Conservation (phyloP, 2,888 invertebrate species). For the Drosophila setosimentum region DNA sequence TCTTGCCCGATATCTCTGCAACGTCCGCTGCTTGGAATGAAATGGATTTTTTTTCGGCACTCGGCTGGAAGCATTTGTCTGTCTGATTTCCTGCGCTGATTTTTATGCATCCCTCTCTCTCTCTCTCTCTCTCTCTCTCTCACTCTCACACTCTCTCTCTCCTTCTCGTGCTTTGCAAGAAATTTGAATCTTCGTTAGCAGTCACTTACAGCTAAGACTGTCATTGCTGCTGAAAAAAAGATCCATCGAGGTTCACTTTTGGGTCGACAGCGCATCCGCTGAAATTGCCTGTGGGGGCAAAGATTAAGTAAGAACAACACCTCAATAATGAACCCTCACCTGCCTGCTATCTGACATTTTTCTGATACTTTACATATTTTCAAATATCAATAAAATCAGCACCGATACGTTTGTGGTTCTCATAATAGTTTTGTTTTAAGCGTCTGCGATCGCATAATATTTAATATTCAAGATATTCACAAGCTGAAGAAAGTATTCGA, state of each 20-base stretch:
- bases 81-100: conserved; percentile 50
- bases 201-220: background rate
- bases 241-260: conserved; percentile 2
- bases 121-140: background rate
- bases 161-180: conserved; percentile 4
- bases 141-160: background rate
- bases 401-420: background rate
- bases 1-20: conserved; percentile 13
- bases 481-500: background rate
- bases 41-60: conserved; percentile 47
- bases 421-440: background rate
- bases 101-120: conserved; percentile 18
- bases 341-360: background rate
- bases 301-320: conserved; percentile 11
- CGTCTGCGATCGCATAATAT: background rate
- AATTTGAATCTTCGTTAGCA: conserved; percentile 27
- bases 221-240: background rate
- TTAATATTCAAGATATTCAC: background rate
- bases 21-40: conserved; percentile 37
- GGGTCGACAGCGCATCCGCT: background rate
- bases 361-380: background rate
- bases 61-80: conserved; percentile 45
- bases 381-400: background rate
- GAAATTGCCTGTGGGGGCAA: background rate
- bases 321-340: background rate